Evolutionary conservation across 64 coral and sea anemone species (phyloP).

Genomic region (Actinia tenebrosa): DNA sequence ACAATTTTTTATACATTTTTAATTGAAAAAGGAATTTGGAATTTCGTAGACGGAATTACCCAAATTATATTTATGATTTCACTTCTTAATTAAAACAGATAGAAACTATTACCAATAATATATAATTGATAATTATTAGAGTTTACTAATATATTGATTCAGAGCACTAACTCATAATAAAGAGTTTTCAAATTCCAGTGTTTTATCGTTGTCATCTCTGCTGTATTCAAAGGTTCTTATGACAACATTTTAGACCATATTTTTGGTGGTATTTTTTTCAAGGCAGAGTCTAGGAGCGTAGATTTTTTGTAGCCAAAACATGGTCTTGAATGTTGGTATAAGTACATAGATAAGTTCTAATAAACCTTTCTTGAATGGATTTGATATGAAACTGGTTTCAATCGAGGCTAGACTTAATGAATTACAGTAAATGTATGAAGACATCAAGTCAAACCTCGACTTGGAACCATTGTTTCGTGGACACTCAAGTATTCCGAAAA

Average conservation of each 20-base stretch:
- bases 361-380: too few relatives aligned
- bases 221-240: conserved; percentile 21
- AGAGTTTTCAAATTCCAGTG: conserved; percentile 27
- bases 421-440: too few relatives aligned
- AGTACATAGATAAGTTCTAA: too few relatives aligned
- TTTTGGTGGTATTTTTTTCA: background rate
- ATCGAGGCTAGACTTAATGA: too few relatives aligned
- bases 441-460: too few relatives aligned
- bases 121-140: conserved; percentile 20
- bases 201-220: conserved; percentile 23
- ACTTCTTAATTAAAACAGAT: background rate
- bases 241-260: conserved; percentile 70
- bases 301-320: conserved; percentile 50
- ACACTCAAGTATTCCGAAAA: too few relatives aligned
- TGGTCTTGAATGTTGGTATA: conserved; percentile 98
- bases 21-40: background rate
- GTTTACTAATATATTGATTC: conserved; percentile 54
- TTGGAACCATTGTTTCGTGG: too few relatives aligned
- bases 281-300: background rate
- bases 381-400: too few relatives aligned
- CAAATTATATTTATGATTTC: conserved; percentile 14
- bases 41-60: background rate
- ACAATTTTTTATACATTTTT: background rate
- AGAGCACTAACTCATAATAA: conserved; percentile 39
- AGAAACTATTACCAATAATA: conserved; percentile 7